Conservation (phyloP, 2,797 vertebrate species). For the Esox lucius region DNA sequence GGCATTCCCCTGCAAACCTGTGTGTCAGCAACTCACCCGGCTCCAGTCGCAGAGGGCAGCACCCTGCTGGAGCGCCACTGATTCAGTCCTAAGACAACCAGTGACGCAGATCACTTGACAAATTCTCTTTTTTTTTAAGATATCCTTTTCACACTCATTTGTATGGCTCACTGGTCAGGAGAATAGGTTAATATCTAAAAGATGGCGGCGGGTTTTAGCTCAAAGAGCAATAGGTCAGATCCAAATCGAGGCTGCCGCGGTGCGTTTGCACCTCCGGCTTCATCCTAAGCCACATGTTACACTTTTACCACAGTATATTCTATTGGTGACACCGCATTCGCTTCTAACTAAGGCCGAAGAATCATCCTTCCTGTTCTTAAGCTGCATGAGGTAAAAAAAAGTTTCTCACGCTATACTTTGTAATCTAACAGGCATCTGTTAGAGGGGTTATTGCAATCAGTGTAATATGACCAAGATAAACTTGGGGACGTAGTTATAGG, state of each 20-base stretch:
- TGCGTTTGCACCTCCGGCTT: too few species aligned
- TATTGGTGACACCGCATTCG: not conserved
- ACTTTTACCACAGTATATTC: not conserved
- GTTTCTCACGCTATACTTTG: not conserved
- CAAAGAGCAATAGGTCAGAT: too few species aligned
- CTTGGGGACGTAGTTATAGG: not conserved
- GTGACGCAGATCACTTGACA: conserved; percentile 15
- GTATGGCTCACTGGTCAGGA: too few species aligned
- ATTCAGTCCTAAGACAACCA: conserved; percentile 9
- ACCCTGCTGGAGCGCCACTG: not conserved
- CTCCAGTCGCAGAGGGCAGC: not conserved
- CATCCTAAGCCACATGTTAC: not conserved
- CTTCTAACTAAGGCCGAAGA: not conserved
- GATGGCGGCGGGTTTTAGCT: too few species aligned
- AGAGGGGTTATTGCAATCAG: too few species aligned
- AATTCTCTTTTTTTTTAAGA: too few species aligned
- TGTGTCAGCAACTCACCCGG: conserved; percentile 20
- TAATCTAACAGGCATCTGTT: too few species aligned
- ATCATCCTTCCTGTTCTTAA: not conserved
- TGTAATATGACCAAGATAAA: not conserved
- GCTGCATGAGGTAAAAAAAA: not conserved
- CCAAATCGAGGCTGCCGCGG: too few species aligned
- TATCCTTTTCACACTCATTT: too few species aligned
- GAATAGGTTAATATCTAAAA: too few species aligned
- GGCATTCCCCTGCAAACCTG: conserved; percentile 17